phyloP scores from a whole-genome alignment of 2,113 vertebrate species.

The Excalfactoria chinensis region DNA sequence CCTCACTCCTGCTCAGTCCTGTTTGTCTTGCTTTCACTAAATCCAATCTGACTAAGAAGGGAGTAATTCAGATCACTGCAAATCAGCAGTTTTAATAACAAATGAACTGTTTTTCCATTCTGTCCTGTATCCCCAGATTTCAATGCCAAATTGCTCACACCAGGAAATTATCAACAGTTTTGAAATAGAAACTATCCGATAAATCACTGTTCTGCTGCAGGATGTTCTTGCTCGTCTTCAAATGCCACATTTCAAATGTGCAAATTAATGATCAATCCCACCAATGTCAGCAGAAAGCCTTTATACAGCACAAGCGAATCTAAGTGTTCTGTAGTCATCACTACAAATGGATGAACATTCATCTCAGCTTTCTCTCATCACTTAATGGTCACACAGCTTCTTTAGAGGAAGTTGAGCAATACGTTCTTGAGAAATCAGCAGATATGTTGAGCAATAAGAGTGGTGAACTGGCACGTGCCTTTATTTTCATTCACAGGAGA shows the following conservation, averaged over 20 bases:
- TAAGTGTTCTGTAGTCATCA: background rate
- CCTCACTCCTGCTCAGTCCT: background rate
- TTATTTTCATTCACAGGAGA: background rate
- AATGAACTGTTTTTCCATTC: background rate
- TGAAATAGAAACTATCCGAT: background rate
- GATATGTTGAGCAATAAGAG: rapidly evolving
- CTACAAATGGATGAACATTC: background rate
- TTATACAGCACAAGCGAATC: background rate
- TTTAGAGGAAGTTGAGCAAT: background rate
- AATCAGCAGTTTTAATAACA: conserved; percentile 1
- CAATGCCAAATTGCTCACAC: background rate
- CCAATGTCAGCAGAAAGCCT: background rate
- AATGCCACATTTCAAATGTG: background rate
- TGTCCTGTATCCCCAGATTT: background rate
- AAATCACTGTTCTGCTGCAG: background rate
- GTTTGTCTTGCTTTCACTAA: conserved; percentile 18
- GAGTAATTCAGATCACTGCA: background rate
- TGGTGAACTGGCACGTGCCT: background rate
- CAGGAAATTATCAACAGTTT: background rate
- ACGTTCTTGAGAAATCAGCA: background rate
- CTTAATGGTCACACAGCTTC: background rate
- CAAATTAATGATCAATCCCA: background rate
- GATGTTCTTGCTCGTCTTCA: background rate
- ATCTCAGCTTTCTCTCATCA: background rate
- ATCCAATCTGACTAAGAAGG: background rate